Base-by-base conservation (phyloP, 1,140 invertebrate species). In the Leptopilina clavipes region DNA sequence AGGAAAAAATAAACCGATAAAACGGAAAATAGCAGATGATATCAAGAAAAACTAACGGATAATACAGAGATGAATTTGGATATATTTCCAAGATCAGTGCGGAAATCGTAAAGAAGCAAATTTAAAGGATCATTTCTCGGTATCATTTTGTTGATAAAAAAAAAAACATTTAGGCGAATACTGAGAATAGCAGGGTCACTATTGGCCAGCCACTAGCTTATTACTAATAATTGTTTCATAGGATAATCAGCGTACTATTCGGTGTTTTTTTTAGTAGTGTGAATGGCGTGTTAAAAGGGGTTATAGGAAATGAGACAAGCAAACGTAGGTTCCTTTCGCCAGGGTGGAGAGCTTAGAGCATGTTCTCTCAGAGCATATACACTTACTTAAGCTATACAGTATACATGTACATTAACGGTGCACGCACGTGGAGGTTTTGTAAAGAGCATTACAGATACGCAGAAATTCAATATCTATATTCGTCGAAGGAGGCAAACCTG, bases 151-250 rank as follows among this genome's bases (percentile, higher is more conserved):
- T 25, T 59, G 11, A 59, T 3, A 31, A 3, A 14, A 19, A 52
- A 52, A 77, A 78, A 77, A 73, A 81, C 81, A 80, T 83, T 83
- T 82, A 82, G 81, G 79, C 54, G 77, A 78, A 81, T 83, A 81
- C 82, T 83, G 79, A 81, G 79, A 81, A 84, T 82, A 81, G 79
- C 81, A 72, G 77, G 78, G 76, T 79, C 72, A 75, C 80, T 82
- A 83, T 84, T 77, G 83, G 81, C 76, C 81, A 84, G 81, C 77
- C 79, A 84, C 82, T 86, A 84, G 78, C 83, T 79, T 83, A 83
- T 79, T 81, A 74, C 25, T 2, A 31, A 31, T 2, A 52, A 84
- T 79, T 82, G 78, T 76, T 84, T 84, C 65, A 76, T 73, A 40
- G 81, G 79, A 78, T 84, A 82, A 86, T 80, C 80, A 86, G 79